phyloP scores from a whole-genome alignment of 2,797 vertebrate species.

The Chloroceryle amazona region DNA sequence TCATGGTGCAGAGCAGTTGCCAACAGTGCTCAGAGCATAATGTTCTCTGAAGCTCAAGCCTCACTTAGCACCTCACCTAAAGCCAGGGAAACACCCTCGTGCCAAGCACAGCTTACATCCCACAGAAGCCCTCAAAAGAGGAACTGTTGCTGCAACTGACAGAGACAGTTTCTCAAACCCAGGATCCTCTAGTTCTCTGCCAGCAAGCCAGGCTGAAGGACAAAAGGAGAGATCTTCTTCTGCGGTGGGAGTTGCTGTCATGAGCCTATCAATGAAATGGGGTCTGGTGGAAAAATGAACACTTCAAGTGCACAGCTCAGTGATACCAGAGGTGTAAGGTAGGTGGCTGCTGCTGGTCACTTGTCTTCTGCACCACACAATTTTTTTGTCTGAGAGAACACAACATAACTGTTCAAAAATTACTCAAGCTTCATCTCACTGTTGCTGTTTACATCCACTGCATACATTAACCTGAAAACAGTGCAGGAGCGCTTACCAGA shows the following conservation, averaged over 20 bases:
- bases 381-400: not conserved
- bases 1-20: not conserved
- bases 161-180: not conserved
- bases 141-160: not conserved
- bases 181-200: not conserved
- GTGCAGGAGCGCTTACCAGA: not conserved
- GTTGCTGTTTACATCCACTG: not conserved
- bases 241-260: not conserved
- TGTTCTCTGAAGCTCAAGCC: not conserved
- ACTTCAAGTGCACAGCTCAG: not conserved
- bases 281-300: not conserved
- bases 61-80: not conserved
- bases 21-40: fast-evolving
- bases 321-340: not conserved
- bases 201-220: not conserved
- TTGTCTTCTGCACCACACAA: not conserved
- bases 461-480: not conserved
- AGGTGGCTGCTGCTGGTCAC: not conserved
- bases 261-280: not conserved
- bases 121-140: not conserved
- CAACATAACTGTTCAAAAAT: not conserved
- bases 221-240: not conserved
- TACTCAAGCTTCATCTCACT: not conserved
- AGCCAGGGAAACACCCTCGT: not conserved
- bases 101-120: not conserved